Evolutionary conservation across 2,797 vertebrate genomes (phyloP).

Genomic region (Pempheris klunzingeri): DNA sequence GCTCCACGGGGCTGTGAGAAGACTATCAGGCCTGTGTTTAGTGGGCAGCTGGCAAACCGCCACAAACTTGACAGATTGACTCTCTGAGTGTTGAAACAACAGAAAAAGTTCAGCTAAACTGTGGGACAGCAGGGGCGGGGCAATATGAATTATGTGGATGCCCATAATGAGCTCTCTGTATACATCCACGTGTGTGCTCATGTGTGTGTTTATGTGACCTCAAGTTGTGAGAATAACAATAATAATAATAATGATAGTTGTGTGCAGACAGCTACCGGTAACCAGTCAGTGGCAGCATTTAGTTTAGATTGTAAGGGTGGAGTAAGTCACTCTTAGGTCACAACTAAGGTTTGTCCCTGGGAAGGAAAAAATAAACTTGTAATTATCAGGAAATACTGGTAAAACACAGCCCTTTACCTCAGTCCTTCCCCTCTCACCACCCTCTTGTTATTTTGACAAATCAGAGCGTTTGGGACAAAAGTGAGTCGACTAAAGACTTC

Average conservation of each 20-base stretch:
- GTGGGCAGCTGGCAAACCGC: slow-evolving; percentile 71
- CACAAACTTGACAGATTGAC: slow-evolving; percentile 73
- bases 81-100: slow-evolving; percentile 66
- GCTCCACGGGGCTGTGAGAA: slow-evolving; percentile 59
- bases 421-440: slow-evolving; percentile 1
- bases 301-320: slow-evolving; percentile 32
- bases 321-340: slow-evolving; percentile 27
- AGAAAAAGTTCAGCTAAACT: slow-evolving; percentile 58
- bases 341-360: background rate
- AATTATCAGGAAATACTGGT: slow-evolving; percentile 39
- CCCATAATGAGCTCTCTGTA: slow-evolving; percentile 32
- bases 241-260: too few species aligned
- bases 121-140: slow-evolving; percentile 45
- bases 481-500: slow-evolving; percentile 49
- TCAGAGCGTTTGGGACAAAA: slow-evolving; percentile 35
- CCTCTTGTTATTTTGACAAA: slow-evolving; percentile 31
- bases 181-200: slow-evolving; percentile 16
- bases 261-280: slow-evolving; percentile 8
- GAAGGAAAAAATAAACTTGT: slow-evolving; percentile 19
- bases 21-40: slow-evolving; percentile 74
- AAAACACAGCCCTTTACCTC: slow-evolving; percentile 23
- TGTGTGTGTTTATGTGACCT: too few species aligned
- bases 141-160: slow-evolving; percentile 62
- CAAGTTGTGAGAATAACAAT: slow-evolving; percentile 14
- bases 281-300: slow-evolving; percentile 25